A percentile compares a stretch with the other conserved stretches of the same genome.
phyloP scores from a whole-genome alignment of 2,888 invertebrate species.

The Aplocera efformata region DNA sequence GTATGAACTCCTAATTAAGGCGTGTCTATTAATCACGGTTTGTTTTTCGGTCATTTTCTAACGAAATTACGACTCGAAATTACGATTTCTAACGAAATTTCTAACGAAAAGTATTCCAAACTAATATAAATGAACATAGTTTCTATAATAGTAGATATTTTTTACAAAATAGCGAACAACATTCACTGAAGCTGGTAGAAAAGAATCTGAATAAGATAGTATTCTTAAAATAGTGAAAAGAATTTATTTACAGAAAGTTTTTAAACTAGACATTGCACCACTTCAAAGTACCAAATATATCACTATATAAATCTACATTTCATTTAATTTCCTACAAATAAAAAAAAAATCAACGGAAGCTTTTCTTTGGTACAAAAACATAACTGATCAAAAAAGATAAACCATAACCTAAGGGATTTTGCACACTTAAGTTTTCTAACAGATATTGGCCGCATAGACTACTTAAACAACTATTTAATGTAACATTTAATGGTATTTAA shows the following conservation, averaged over 20 bases:
- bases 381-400: conserved; percentile 30
- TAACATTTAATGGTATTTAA: no score
- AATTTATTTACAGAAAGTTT: conserved; percentile 50
- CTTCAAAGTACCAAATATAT: conserved; percentile 56
- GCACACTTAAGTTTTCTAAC: neutral
- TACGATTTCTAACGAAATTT: no score
- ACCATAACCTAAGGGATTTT: no score
- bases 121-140: no score
- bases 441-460: conserved; percentile 1
- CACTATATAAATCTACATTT: conserved; percentile 18
- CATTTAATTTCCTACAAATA: conserved; percentile 19
- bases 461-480: no score
- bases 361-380: conserved; percentile 71
- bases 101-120: no score
- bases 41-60: no score
- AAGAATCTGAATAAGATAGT: conserved; percentile 22
- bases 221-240: conserved; percentile 46
- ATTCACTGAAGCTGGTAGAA: conserved; percentile 62
- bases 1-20: no score
- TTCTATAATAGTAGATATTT: conserved; percentile 18
- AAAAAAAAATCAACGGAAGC: conserved; percentile 50
- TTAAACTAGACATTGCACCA: conserved; percentile 73
- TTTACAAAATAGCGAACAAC: conserved; percentile 42
- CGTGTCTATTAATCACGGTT: no score
- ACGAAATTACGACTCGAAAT: no score